Conservation (phyloP, 2,888 invertebrate genomes). For the Napeogenes sylphis region DNA sequence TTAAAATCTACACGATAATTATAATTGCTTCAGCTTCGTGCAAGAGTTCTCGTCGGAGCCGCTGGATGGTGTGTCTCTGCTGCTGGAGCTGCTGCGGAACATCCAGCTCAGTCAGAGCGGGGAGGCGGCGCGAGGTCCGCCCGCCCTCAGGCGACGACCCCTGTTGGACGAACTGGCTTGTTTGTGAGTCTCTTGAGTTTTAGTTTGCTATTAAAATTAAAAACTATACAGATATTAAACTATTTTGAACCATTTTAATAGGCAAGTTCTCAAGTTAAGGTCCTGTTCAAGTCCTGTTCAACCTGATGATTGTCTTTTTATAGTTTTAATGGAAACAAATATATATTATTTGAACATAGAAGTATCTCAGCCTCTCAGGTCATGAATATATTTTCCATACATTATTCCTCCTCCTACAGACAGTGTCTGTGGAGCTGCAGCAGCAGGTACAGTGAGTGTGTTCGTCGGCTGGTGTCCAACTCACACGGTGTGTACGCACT, state of each 20-base stretch:
- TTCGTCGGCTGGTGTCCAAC: conserved; percentile 84
- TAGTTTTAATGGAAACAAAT: no score
- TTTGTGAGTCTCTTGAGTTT: conserved; percentile 81
- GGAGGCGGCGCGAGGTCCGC: conserved; percentile 79
- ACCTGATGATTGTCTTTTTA: not conserved
- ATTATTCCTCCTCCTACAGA: conserved; percentile 42
- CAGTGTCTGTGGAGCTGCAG: conserved; percentile 91
- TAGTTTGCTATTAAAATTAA: no score
- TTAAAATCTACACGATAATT: no score
- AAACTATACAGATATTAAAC: no score
- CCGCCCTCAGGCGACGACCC: conserved; percentile 83
- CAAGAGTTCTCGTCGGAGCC: conserved; percentile 94
- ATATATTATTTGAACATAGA: no score
- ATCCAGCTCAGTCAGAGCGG: conserved; percentile 89
- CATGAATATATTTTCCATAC: no score
- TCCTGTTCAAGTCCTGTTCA: no score
- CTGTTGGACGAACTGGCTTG: conserved; percentile 92
- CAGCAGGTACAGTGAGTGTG: conserved; percentile 87
- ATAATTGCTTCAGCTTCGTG: conserved; percentile 83
- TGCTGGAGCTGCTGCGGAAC: conserved; percentile 90
- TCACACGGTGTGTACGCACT: conserved; percentile 90
- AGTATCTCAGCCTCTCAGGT: no score
- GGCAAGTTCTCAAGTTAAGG: no score
- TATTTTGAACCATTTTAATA: no score
- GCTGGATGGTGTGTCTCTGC: conserved; percentile 89